A percentile compares a stretch with the other conserved stretches of the same genome.
Evolutionary conservation across 2,888 invertebrate species (phyloP).

Genomic region (Campoplex capitator): DNA sequence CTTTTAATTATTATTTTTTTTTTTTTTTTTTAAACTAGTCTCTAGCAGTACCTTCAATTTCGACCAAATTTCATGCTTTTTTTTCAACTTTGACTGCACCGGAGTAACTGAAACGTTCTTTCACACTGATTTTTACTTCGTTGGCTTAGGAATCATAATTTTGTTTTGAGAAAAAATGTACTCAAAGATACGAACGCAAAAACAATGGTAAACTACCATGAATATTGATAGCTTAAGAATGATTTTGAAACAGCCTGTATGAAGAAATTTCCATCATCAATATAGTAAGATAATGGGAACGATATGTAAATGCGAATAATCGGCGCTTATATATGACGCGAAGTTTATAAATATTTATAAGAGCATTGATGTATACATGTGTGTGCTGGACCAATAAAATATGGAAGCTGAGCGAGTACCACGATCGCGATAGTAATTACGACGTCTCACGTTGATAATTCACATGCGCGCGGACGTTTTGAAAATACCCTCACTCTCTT

Average conservation of each 20-base stretch:
- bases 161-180: neutral
- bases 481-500: constrained; percentile 23
- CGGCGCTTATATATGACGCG: constrained; percentile 39
- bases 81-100: neutral
- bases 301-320: constrained; percentile 60
- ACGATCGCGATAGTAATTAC: constrained; percentile 57
- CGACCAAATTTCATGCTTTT: neutral
- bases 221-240: neutral
- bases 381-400: constrained; percentile 53
- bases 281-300: neutral
- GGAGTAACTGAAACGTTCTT: neutral
- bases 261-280: constrained; percentile 1
- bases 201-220: neutral
- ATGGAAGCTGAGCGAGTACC: constrained; percentile 43
- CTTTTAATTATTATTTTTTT: neutral
- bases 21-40: neutral
- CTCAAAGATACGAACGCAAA: neutral
- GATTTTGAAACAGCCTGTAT: constrained; percentile 9
- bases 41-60: neutral
- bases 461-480: constrained; percentile 46
- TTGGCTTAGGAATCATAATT: neutral
- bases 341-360: constrained; percentile 62
- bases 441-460: constrained; percentile 63
- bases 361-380: constrained; percentile 17
- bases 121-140: neutral